Percentiles rank a stretch among this genome's conserved stretches.
Conservation (phyloP, 2,888 invertebrate species). For the Spisula subtruncata region DNA sequence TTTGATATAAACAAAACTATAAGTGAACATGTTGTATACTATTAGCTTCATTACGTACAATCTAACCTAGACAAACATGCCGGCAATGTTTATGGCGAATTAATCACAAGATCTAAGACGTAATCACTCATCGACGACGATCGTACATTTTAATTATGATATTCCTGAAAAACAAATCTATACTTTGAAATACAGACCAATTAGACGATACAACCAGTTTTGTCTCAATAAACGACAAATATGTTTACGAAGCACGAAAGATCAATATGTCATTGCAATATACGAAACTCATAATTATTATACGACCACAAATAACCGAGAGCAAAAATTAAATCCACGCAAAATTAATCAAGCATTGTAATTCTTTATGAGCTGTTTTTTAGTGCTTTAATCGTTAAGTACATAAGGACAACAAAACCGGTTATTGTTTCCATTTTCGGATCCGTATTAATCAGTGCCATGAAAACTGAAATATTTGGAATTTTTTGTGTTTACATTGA, state of each 20-base stretch:
- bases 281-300: neutral
- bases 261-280: neutral
- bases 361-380: neutral
- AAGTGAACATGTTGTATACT: no score
- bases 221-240: neutral
- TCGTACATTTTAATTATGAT: neutral
- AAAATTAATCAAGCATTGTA: constrained; percentile 1
- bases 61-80: no score
- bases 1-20: no score
- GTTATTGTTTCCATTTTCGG: no score
- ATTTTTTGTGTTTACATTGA: no score
- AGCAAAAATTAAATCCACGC: neutral
- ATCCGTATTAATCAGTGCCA: no score
- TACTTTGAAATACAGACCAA: constrained; percentile 12
- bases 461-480: no score
- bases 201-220: neutral
- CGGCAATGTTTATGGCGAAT: no score
- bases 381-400: neutral
- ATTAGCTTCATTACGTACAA: no score
- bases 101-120: no score
- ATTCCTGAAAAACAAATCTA: neutral
- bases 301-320: neutral
- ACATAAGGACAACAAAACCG: neutral
- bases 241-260: constrained; percentile 3
- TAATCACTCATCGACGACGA: neutral